Evolutionary conservation across 1,140 invertebrate genomes (phyloP).

Genomic region (Drosophila sucinea): DNA sequence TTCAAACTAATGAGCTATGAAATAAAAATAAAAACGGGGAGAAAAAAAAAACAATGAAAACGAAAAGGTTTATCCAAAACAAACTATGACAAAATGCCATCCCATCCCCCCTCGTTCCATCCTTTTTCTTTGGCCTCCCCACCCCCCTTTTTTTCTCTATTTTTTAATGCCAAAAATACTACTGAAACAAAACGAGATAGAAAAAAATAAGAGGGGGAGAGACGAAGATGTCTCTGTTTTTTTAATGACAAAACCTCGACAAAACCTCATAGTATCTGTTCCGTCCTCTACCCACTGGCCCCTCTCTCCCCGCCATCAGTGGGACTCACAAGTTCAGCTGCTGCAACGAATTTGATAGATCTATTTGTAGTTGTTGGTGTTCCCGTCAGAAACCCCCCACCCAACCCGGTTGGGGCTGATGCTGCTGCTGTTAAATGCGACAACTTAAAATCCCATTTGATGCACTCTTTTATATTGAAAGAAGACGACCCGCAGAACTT

Average conservation of each 20-base stretch:
- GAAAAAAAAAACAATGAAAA: neutral
- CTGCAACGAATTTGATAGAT: constrained; percentile 72
- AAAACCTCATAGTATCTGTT: constrained; percentile 39
- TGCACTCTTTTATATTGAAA: constrained; percentile 72
- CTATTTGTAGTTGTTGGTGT: constrained; percentile 67
- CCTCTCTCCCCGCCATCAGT: constrained; percentile 9
- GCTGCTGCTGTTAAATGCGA: constrained; percentile 72
- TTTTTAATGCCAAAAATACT: constrained; percentile 24
- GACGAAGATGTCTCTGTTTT: constrained; percentile 12
- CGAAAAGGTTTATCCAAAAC: constrained; percentile 60
- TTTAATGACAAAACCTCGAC: constrained; percentile 65
- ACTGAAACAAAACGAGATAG: constrained; percentile 24
- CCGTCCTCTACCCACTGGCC: neutral
- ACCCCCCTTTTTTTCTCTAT: neutral
- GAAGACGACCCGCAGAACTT: constrained; percentile 44
- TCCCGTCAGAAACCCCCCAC: constrained; percentile 4
- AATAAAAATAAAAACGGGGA: constrained; percentile 46
- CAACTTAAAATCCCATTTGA: constrained; percentile 81
- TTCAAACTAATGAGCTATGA: constrained; percentile 71
- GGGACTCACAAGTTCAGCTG: constrained; percentile 39
- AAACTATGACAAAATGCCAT: constrained; percentile 51
- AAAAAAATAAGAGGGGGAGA: constrained; percentile 26
- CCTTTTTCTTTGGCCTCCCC: neutral
- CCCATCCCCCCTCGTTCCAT: neutral
- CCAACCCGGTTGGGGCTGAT: neutral